Conservation (phyloP, 2,797 vertebrate species). For the Takifugu ocellatus region DNA sequence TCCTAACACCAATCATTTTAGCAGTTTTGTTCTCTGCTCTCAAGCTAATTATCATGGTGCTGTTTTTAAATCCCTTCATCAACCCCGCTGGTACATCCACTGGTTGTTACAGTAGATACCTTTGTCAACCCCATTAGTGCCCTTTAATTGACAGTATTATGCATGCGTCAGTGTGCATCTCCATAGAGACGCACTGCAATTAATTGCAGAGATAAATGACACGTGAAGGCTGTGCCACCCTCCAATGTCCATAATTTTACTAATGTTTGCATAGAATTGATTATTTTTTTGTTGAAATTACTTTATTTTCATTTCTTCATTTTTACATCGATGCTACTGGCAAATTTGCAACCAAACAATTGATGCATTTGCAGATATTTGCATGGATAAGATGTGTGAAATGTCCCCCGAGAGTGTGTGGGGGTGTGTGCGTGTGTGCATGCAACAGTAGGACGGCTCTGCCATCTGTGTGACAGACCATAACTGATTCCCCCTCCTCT, state of each 20-base stretch:
- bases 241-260: background rate
- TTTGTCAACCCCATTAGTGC: slow-evolving; percentile 45
- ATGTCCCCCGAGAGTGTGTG: slow-evolving; percentile 14
- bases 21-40: slow-evolving; percentile 27
- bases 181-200: slow-evolving; percentile 47
- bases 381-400: slow-evolving; percentile 19
- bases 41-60: slow-evolving; percentile 43
- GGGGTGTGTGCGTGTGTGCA: background rate
- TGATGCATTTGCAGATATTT: slow-evolving; percentile 18
- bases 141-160: slow-evolving; percentile 53
- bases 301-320: background rate
- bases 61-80: slow-evolving; percentile 42
- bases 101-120: slow-evolving; percentile 33
- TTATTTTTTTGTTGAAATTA: too few relatives aligned
- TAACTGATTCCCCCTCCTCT: slow-evolving; percentile 56
- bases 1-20: slow-evolving; percentile 37
- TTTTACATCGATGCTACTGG: background rate
- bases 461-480: slow-evolving; percentile 75
- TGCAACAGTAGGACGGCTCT: slow-evolving; percentile 30
- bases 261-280: too few relatives aligned
- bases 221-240: slow-evolving; percentile 21
- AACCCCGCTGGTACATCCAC: slow-evolving; percentile 33
- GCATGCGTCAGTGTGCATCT: slow-evolving; percentile 42
- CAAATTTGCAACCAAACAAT: slow-evolving; percentile 18
- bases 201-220: slow-evolving; percentile 45